Conservation (phyloP, 2,113 vertebrate genomes). For the Corythornis cristatus region DNA sequence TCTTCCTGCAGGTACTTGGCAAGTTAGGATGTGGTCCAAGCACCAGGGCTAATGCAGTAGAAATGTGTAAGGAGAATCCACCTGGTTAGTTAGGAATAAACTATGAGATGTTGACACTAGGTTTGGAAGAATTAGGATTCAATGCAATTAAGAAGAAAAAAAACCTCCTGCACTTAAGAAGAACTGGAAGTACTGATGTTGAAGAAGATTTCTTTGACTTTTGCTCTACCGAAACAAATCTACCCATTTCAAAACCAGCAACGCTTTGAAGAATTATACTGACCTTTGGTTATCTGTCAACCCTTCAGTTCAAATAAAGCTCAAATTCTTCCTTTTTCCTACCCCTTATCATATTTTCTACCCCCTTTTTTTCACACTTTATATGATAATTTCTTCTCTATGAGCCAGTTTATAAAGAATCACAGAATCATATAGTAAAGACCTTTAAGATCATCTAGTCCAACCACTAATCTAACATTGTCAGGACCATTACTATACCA, state of each 20-base stretch:
- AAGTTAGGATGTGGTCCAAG: neutral
- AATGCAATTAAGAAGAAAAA: neutral
- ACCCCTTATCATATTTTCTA: neutral
- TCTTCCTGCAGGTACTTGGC: neutral
- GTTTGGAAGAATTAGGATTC: neutral
- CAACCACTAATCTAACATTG: too few species aligned
- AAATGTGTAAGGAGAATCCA: neutral
- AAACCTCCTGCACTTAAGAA: neutral
- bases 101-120: neutral
- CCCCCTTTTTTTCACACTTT: neutral
- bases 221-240: neutral
- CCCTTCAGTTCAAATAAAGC: neutral
- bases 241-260: neutral
- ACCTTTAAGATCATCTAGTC: too few species aligned
- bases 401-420: neutral
- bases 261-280: neutral
- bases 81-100: neutral
- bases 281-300: neutral
- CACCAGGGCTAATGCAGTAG: neutral
- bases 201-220: neutral
- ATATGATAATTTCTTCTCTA: neutral
- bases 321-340: neutral
- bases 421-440: too few species aligned
- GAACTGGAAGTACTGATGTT: neutral
- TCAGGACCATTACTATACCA: too few species aligned